Evolutionary conservation across 2,113 vertebrate genomes (phyloP).

Genomic region (Lepisosteus oculatus): DNA sequence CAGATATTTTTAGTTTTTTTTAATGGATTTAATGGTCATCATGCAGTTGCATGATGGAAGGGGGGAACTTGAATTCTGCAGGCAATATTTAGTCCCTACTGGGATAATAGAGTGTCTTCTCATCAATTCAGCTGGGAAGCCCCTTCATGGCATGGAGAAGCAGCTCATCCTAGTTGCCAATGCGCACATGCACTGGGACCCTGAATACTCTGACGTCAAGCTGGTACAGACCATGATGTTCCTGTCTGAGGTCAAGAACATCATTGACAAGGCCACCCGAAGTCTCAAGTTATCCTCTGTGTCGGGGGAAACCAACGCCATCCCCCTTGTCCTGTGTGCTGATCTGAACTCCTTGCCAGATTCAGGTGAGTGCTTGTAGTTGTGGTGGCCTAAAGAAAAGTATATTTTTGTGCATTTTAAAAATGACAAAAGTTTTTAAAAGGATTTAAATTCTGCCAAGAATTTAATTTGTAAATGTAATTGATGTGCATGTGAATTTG

Average conservation of each 20-base stretch:
- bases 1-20: too few species aligned
- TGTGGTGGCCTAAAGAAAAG: too few species aligned
- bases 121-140: conserved; percentile 78
- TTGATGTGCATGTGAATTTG: too few species aligned
- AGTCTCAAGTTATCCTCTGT: conserved; percentile 81
- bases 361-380: conserved; percentile 73
- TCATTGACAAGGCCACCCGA: conserved; percentile 94
- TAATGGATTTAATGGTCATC: conserved; percentile 10
- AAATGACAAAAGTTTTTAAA: too few species aligned
- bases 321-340: conserved; percentile 93
- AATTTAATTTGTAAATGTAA: too few species aligned
- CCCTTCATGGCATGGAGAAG: conserved; percentile 86
- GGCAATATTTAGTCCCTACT: background rate
- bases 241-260: conserved; percentile 95
- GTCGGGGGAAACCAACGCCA: conserved; percentile 85
- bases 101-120: conserved; percentile 33
- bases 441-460: too few species aligned
- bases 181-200: conserved; percentile 98
- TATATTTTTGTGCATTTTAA: too few species aligned
- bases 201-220: conserved; percentile 95
- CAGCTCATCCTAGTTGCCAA: conserved; percentile 94
- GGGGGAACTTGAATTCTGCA: too few species aligned
- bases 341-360: conserved; percentile 97
- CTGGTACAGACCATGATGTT: conserved; percentile 99
- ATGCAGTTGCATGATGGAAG: background rate